Percentiles rank a stretch among this genome's conserved stretches.
Conservation (phyloP, 2,888 invertebrate species). For the Drosophila atroscutellata region DNA sequence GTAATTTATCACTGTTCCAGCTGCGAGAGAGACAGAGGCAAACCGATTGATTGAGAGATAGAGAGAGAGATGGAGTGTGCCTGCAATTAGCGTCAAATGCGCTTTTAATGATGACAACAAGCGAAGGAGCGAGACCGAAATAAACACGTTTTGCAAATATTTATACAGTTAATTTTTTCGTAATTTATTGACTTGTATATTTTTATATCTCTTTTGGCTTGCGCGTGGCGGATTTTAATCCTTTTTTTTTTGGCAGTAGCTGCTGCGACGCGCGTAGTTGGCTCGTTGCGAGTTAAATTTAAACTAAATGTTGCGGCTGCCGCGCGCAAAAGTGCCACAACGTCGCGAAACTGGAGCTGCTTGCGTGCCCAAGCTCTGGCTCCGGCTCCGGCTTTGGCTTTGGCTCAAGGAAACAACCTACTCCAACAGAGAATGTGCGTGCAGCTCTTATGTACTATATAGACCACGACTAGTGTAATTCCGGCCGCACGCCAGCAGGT, state of each 20-base stretch:
- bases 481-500: constrained; percentile 41
- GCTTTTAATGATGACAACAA: constrained; percentile 68
- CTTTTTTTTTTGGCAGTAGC: constrained; percentile 17
- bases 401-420: constrained; percentile 28
- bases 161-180: constrained; percentile 45
- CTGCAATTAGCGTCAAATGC: constrained; percentile 72
- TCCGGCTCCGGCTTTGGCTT: background rate
- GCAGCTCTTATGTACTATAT: constrained; percentile 22
- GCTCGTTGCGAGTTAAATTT: constrained; percentile 80
- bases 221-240: constrained; percentile 19
- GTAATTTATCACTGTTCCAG: constrained; percentile 51
- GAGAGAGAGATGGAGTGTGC: constrained; percentile 2
- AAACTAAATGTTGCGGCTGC: constrained; percentile 75
- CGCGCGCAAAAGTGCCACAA: constrained; percentile 57
- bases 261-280: constrained; percentile 56
- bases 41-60: constrained; percentile 2
- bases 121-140: constrained; percentile 11
- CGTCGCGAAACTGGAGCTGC: constrained; percentile 51
- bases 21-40: constrained; percentile 1
- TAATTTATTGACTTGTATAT: constrained; percentile 5
- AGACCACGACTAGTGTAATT: background rate
- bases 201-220: constrained; percentile 16
- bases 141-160: constrained; percentile 63
- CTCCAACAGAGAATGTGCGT: constrained; percentile 44
- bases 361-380: constrained; percentile 52